Base-by-base conservation (phyloP, 1,140 invertebrate genomes). In the Cyphomyrmex costatus region DNA sequence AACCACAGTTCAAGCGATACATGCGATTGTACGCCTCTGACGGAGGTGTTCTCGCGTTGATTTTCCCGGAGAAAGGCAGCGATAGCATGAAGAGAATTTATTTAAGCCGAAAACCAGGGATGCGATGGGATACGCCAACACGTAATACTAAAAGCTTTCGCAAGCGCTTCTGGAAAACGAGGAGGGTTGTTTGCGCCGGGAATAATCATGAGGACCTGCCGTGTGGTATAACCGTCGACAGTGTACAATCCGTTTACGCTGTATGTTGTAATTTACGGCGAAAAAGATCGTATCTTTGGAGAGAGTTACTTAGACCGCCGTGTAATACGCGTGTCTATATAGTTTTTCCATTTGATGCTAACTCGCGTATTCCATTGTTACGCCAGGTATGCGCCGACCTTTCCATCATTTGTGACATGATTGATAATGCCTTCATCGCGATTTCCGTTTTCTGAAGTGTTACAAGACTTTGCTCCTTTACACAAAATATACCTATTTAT, bases 71-170 rank as follows among this genome's bases (percentile, higher is more conserved):
- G 53, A 33, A 16, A 66, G n/a, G 7, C 21, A 74, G 33, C 30
- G 7, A n/a, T 60, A 56, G 56, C 63, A 19, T 14, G 21, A 30
- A 65, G 79, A 78, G 79, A 85, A 79, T 89, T 89, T 88, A 84
- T 66, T 85, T 77, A 49, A 84, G 27, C 16, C 30, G 63, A 56
- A 42, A 66, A 66, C n/a, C n/a, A 21, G 4, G n/a, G 10, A 21
- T 66, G n/a, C 49, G 58, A 33, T 12, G 36, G 46, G 5, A 68
- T 68, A 33, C 30, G 49, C 49, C 24, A 61, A 27, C 42, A 79
- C 27, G 58, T 78, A 63, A 49, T 49, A 49, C 65, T 71, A 71
- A 82, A 71, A 82, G 65, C 79, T 58, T 73, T 76, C 70, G 56
- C 71, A 42, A 73, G 56, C n/a, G 10, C 7, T 83, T 51, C 33